Evolutionary conservation across 2,797 vertebrate genomes (phyloP), one percentile per base, ranked within the genome.

Genomic region (Strix occidentalis): DNA sequence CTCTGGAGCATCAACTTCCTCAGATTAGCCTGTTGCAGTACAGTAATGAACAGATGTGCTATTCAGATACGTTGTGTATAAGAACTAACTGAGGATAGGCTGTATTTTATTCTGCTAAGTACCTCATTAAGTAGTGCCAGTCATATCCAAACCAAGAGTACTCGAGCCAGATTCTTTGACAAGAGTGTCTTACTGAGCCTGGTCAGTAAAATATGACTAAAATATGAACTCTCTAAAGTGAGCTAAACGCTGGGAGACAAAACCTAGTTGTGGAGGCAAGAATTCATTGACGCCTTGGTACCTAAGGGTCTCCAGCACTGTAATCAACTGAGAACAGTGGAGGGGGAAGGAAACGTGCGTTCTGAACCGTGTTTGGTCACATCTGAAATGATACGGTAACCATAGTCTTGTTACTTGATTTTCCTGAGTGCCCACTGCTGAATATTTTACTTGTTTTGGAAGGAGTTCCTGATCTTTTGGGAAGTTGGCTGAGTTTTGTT

Each of bases 1-100:
- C 60, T 77, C 37, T 48, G 75, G 41, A 90, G 56, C 18, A 16
- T 57, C 58, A 70, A 0, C 56, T 77, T 77, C 50, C 50, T 50
- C 76, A 61, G 48, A 33, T 87, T 23, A 80, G 53, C 24, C 53
- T 54, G 51, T 23, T 85, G 53, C 68, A 92, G 71, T 35, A 43
- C 56, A 7, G 78, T 66, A 87, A 53, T n/a, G 87, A 95, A 95
- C 91, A 92, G 89, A 89, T 94, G 89, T 84, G 89, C 75, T 74
- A 39, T 92, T 96, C 89, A 35, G 43, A 3, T 21, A 60, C 16
- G 35, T 63, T 64, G 51, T 83, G 33, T 60, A 14, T 28, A 64
- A 78, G 79, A 77, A 66, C 53, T 77, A 51, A 29, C 54, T 82
- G 88, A 77, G 66, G 37, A 63, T 31, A n/a, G 78, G 57, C 53